Conservation (phyloP, 2,113 vertebrate genomes). For the Sardina pilchardus region DNA sequence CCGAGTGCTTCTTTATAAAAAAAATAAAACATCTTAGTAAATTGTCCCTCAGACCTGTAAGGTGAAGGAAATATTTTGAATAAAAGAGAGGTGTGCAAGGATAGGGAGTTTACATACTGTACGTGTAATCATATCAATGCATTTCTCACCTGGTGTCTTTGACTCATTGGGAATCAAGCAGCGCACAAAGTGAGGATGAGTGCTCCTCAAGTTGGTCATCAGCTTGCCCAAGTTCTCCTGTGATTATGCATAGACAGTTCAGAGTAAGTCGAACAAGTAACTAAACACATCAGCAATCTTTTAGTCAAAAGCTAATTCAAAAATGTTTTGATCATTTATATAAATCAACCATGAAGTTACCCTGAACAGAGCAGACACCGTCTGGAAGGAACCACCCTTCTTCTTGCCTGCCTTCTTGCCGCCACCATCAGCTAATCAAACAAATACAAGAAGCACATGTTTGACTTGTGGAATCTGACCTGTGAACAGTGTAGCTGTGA, state of each 20-base stretch:
- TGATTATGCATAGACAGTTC: no score
- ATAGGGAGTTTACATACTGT: no score
- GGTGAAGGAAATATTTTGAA: no score
- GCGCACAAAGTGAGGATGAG: conserved; percentile 94
- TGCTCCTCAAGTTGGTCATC: conserved; percentile 88
- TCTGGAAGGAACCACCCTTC: conserved; percentile 93
- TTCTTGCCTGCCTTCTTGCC: conserved; percentile 85
- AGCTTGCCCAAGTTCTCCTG: conserved; percentile 93
- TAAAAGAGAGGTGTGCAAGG: no score
- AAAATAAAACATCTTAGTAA: no score
- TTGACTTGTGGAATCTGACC: no score
- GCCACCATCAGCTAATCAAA: conserved; percentile 58
- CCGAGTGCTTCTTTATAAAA: no score
- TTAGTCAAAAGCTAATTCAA: conserved; percentile 30
- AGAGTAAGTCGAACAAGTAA: conserved; percentile 47
- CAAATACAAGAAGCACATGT: no score
- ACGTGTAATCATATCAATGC: no score
- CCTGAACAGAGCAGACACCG: conserved; percentile 87
- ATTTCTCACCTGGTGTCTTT: conserved; percentile 83
- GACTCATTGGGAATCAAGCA: conserved; percentile 94
- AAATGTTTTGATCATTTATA: not conserved
- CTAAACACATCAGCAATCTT: conserved; percentile 61
- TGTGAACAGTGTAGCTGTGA: no score
- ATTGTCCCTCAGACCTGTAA: no score
- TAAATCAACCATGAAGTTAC: conserved; percentile 43